Conservation (phyloP, 2,113 vertebrate genomes). For the Calypte anna region DNA sequence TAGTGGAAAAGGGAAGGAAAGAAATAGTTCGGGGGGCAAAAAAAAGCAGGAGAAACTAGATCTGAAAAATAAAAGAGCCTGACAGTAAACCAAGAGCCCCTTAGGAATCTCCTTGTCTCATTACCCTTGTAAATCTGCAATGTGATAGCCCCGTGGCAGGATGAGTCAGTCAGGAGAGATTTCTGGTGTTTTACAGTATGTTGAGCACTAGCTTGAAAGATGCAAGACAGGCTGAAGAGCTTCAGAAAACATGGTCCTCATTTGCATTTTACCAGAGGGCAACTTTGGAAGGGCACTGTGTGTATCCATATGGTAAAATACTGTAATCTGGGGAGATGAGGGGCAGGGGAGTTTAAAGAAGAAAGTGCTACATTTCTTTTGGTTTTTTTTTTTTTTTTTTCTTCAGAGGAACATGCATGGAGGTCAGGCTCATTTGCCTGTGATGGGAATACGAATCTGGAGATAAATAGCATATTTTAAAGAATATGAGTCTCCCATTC, state of each 20-base stretch:
- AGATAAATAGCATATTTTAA: background rate
- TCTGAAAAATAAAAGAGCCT: constrained; percentile 33
- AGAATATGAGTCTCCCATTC: background rate
- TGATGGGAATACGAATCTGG: background rate
- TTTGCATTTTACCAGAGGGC: background rate
- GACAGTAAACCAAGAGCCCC: constrained; percentile 78
- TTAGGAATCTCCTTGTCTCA: constrained; percentile 64
- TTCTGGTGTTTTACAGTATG: constrained; percentile 33
- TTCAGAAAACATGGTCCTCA: background rate
- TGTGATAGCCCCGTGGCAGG: constrained; percentile 69
- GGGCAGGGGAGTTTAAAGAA: background rate
- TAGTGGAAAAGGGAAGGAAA: background rate
- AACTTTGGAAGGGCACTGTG: background rate
- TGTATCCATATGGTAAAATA: background rate
- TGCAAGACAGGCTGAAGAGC: background rate
- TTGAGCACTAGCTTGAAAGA: background rate
- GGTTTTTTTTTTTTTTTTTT: background rate
- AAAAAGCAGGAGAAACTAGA: constrained; percentile 12
- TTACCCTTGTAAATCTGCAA: constrained; percentile 81
- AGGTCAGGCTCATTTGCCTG: background rate
- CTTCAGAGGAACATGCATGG: background rate
- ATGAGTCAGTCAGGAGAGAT: constrained; percentile 63
- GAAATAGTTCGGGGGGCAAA: background rate
- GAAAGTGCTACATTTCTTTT: background rate
- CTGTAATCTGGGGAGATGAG: background rate